Base-by-base conservation (phyloP, 23 tunicate genomes). In the Trididemnum miniatum region DNA sequence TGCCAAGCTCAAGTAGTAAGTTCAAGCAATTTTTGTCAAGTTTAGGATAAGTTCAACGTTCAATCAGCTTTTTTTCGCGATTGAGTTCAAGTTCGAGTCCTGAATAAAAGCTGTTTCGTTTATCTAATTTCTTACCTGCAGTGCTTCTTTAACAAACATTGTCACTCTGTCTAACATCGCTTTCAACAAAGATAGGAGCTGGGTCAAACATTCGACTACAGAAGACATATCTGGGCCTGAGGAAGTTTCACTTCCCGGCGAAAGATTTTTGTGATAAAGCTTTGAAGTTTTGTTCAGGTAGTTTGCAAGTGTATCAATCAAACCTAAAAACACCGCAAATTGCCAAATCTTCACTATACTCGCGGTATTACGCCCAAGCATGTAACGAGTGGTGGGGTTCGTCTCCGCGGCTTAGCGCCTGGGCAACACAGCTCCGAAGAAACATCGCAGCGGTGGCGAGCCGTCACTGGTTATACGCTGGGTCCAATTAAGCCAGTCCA, bases 141-240 rank as follows among this genome's bases (percentile, higher is more conserved):
- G 59, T 54, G 93, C 93, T 57, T 76, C 35, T 51, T 88, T 93
- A n/a, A 93, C 98, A 25, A 28, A 87, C 57, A 81, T 72, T 18
- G 98, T 93, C 28, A 93, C 98, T 20, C 92, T 38, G 35, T 79
- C 88, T 65, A 93, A 71, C 89, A 88, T 83, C 20, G 71, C 71
- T 57, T 88, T 93, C 34, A 93, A 59, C 75, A 93, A 65, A 9
- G 82, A 29, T 24, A 93, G 80, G 26, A 87, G 35, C 15, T 88
- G 88, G 1, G 27, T 36, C 0, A 92, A 59, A 22, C 86, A 62
- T 51, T 91, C 89, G 1, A 74, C 75, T 0, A 87, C 83, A 4
- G 62, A 66, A 34, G 79, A 37, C 2, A 26, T 2, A 18, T 73
- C 79, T 2, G 39, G 75, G 31, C 30, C 65, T 4, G 38, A 31